These are phyloP conservation scores for Euclidia mi DNA, from an alignment of 2,888 invertebrate species.

Conservation along the genomic window DNA sequence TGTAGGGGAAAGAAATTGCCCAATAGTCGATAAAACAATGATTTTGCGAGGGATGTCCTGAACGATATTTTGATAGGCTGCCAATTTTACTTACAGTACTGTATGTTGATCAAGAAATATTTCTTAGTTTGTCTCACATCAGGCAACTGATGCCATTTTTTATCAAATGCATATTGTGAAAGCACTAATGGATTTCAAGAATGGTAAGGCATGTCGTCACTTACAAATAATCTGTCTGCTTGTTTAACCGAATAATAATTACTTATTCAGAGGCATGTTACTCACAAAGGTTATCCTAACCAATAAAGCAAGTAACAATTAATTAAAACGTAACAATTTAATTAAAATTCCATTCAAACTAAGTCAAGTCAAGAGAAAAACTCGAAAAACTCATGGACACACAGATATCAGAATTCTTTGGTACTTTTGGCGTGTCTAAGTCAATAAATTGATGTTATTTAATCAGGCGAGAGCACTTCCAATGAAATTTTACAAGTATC, in stretches of 20 bases:
- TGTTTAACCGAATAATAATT: neutral
- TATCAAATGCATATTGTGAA: no score
- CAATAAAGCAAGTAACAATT: constrained; percentile 14
- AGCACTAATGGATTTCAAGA: no score
- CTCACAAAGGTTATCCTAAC: neutral
- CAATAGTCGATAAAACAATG: no score
- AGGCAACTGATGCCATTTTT: no score
- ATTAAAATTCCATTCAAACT: constrained; percentile 44
- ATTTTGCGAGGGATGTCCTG: no score
- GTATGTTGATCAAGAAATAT: no score
- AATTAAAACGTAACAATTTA: constrained; percentile 43
- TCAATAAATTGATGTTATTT: constrained; percentile 88
- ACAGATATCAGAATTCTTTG: constrained; percentile 61
- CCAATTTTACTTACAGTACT: no score
- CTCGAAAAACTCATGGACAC: constrained; percentile 43
- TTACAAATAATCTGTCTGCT: no score
- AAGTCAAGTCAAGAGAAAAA: constrained; percentile 37
- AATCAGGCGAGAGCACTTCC: constrained; percentile 86
- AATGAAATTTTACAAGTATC: constrained; percentile 88
- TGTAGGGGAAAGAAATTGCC: no score
- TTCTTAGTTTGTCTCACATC: no score
- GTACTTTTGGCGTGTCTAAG: constrained; percentile 73
- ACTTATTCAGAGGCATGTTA: neutral
- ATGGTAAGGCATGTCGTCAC: no score
- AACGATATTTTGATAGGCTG: no score